These are phyloP conservation scores for Oostethus manadensis DNA, from an alignment of 2,113 vertebrate species.

Conservation along the genomic window DNA sequence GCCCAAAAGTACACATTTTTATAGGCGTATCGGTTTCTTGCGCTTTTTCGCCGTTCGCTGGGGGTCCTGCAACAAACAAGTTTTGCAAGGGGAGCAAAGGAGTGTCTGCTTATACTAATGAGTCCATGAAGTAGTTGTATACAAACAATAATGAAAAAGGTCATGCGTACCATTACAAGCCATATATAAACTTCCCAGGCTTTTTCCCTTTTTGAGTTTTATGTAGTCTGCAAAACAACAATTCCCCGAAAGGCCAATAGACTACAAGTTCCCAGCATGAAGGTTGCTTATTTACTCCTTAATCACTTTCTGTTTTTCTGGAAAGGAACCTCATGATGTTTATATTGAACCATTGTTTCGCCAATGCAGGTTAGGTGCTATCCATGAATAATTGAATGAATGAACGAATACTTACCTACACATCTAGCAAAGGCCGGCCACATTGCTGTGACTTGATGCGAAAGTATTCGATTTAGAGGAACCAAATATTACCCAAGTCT, in stretches of 20 bases:
- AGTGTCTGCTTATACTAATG: no score
- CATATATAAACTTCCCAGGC: background rate
- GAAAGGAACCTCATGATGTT: constrained; percentile 34
- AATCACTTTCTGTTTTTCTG: constrained; percentile 17
- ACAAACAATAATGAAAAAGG: constrained; percentile 12
- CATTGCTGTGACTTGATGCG: constrained; percentile 4
- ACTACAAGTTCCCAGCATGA: constrained; percentile 26
- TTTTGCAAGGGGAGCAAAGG: no score
- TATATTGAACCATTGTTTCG: constrained; percentile 33
- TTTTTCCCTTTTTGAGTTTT: constrained; percentile 10
- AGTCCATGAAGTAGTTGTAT: background rate
- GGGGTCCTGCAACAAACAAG: no score
- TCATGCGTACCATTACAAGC: constrained; percentile 5
- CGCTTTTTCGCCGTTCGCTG: no score
- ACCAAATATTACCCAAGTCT: constrained; percentile 23
- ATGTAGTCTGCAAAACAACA: constrained; percentile 16
- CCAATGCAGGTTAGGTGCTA: constrained; percentile 17
- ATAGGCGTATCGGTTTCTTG: no score
- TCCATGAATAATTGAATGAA: constrained; percentile 37
- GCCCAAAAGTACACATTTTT: no score
- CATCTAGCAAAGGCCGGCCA: background rate
- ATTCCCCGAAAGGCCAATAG: constrained; percentile 20
- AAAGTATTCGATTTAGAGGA: constrained; percentile 8
- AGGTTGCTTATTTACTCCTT: constrained; percentile 28
- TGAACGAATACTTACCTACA: constrained; percentile 12